phyloP scores from a whole-genome alignment of 2,797 vertebrate genomes.

The Spondyliosoma cantharus region DNA sequence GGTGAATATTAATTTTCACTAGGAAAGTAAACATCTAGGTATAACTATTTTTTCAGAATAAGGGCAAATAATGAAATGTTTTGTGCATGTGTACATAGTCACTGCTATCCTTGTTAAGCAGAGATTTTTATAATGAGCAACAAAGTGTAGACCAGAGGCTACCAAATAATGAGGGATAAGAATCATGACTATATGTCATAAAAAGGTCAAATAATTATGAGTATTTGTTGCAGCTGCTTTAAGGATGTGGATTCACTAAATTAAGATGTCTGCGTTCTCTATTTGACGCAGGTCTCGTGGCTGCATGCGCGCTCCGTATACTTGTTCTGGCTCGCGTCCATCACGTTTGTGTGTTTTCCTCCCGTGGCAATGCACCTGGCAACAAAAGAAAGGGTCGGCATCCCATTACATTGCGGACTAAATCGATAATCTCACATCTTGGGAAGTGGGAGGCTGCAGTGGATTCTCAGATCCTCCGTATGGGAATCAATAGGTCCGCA shows the following conservation, averaged over 20 bases:
- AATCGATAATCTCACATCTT: conserved; percentile 44
- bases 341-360: conserved; percentile 3
- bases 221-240: background rate
- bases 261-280: background rate
- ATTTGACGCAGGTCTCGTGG: background rate
- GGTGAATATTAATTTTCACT: too few species aligned
- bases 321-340: background rate
- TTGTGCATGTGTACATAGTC: too few species aligned
- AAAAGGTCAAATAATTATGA: background rate
- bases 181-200: too few species aligned
- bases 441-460: conserved; percentile 6
- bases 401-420: conserved; percentile 12
- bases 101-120: background rate
- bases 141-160: background rate
- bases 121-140: background rate
- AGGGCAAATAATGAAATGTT: too few species aligned
- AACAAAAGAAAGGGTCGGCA: conserved; percentile 13
- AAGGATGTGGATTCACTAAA: background rate
- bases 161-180: background rate
- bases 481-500: conserved; percentile 18
- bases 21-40: too few species aligned
- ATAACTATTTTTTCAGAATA: too few species aligned
- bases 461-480: background rate
- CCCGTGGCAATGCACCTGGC: background rate
- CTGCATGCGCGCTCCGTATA: background rate